Evolutionary conservation across 2,113 vertebrate genomes (phyloP).

Genomic region (Austrofundulus limnaeus): DNA sequence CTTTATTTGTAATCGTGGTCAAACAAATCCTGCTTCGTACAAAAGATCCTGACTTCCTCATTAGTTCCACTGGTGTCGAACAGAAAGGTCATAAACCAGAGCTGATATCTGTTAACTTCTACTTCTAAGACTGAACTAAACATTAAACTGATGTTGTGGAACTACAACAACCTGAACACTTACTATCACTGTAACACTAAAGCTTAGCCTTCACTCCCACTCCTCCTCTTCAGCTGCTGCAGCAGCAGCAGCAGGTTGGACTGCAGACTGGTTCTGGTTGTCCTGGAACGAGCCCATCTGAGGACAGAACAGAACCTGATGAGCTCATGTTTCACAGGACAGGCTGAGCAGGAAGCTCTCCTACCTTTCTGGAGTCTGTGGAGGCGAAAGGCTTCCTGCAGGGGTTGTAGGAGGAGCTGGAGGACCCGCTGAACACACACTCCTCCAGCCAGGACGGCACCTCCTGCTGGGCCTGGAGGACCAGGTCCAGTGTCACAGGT

Average conservation of each 20-base stretch:
- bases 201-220: background rate
- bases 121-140: too few species aligned
- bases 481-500: too few species aligned
- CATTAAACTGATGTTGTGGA: too few species aligned
- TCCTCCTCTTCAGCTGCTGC: slow-evolving; percentile 55
- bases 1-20: too few species aligned
- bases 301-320: background rate
- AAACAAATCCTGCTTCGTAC: too few species aligned
- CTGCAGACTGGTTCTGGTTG: background rate
- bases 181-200: too few species aligned
- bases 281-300: slow-evolving; percentile 37
- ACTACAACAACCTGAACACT: background rate
- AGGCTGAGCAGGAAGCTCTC: accelerated
- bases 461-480: slow-evolving; percentile 88
- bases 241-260: slow-evolving; percentile 24
- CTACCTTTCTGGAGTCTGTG: slow-evolving; percentile 82
- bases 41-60: too few species aligned
- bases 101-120: too few species aligned
- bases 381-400: slow-evolving; percentile 70
- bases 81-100: too few species aligned
- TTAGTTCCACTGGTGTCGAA: too few species aligned
- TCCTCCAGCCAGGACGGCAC: slow-evolving; percentile 92
- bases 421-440: slow-evolving; percentile 73
- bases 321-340: too few species aligned
- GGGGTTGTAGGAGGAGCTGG: slow-evolving; percentile 52